Conservation (phyloP, 2,797 vertebrate species). For the Melopsittacus undulatus region DNA sequence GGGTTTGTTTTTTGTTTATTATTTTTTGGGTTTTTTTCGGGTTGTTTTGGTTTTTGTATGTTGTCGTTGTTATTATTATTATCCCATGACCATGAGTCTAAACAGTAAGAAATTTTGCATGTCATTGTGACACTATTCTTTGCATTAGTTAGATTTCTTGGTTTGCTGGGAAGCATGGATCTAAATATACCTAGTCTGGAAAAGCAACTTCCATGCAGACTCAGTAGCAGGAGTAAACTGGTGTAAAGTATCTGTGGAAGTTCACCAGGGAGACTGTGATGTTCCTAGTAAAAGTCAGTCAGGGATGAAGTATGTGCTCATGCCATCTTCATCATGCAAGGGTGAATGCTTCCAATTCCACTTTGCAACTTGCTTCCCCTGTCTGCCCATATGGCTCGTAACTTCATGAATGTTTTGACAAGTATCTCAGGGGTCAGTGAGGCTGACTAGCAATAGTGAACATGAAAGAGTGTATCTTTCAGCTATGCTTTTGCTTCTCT, state of each 20-base stretch:
- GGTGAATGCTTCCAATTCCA: not conserved
- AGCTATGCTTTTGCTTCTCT: not conserved
- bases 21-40: fast-evolving
- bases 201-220: not conserved
- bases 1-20: not conserved
- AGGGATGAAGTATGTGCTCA: not conserved
- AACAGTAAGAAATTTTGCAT: not conserved
- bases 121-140: not conserved
- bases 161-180: not conserved
- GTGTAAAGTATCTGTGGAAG: not conserved
- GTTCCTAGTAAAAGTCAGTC: not conserved
- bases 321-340: not conserved
- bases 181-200: not conserved
- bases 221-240: not conserved
- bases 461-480: not conserved
- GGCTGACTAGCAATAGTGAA: not conserved
- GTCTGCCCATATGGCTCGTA: not conserved
- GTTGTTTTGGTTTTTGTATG: too few relatives aligned
- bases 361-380: not conserved
- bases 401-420: not conserved
- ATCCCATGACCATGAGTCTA: not conserved
- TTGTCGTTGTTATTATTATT: not conserved
- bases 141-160: not conserved
- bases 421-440: not conserved
- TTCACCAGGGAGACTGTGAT: not conserved